Conservation (phyloP, 2,797 vertebrate species). For the Natrix natrix region DNA sequence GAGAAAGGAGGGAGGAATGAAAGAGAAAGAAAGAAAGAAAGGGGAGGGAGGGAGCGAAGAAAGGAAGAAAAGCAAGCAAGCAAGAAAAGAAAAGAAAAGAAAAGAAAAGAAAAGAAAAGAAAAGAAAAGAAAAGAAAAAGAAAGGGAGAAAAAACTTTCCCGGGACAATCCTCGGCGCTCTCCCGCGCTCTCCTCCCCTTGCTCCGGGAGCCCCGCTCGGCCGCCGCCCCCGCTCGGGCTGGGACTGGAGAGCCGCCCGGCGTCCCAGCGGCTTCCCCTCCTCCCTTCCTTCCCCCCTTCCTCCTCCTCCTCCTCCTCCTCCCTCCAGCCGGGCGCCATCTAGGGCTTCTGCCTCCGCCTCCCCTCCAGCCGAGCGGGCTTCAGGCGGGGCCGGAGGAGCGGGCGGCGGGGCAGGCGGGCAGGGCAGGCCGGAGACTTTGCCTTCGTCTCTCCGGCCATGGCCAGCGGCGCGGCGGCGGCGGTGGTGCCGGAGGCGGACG, state of each 20-base stretch:
- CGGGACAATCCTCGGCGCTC: no score
- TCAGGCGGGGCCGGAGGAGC: neutral
- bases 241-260: neutral
- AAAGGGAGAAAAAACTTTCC: neutral
- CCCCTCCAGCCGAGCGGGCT: no score
- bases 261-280: neutral
- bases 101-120: neutral
- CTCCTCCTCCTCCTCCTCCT: no score
- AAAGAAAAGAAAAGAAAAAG: neutral
- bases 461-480: constrained; percentile 43
- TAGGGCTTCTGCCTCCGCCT: neutral
- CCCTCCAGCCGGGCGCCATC: neutral
- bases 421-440: no score
- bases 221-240: neutral
- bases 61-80: neutral
- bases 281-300: neutral
- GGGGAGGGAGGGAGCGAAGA: neutral
- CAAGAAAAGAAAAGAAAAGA: neutral
- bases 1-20: no score
- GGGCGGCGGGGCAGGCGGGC: no score
- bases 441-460: constrained; percentile 44
- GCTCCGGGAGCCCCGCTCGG: neutral
- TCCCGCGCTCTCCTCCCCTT: no score
- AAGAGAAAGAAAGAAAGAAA: neutral
- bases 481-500: neutral